Percentiles rank a stretch among this genome's conserved stretches.
Evolutionary conservation across 2,888 invertebrate genomes (phyloP).

Genomic region (Drosophila phalerata): DNA sequence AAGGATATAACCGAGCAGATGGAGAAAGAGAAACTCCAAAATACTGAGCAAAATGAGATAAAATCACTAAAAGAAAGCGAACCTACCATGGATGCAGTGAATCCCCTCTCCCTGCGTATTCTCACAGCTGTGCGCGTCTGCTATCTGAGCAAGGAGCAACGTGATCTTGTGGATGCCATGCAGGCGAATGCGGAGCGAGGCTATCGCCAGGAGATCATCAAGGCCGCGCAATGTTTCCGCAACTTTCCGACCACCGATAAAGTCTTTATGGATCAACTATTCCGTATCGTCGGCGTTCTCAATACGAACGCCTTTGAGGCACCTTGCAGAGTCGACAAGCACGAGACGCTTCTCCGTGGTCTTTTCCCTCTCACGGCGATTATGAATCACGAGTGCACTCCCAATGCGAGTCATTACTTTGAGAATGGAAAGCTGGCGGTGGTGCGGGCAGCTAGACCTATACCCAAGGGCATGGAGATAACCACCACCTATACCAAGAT

Average conservation of each 20-base stretch:
- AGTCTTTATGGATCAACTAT: slow-evolving; percentile 80
- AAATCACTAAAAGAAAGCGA: background rate
- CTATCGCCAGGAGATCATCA: slow-evolving; percentile 83
- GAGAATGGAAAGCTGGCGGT: slow-evolving; percentile 88
- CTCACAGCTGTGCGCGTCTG: slow-evolving; percentile 83
- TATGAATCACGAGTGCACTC: slow-evolving; percentile 90
- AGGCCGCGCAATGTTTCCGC: slow-evolving; percentile 83
- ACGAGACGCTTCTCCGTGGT: slow-evolving; percentile 87
- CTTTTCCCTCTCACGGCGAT: slow-evolving; percentile 90
- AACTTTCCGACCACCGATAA: slow-evolving; percentile 84
- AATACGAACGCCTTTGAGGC: slow-evolving; percentile 86
- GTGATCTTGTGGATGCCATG: slow-evolving; percentile 83
- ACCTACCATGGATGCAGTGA: slow-evolving; percentile 57
- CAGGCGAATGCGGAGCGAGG: slow-evolving; percentile 84
- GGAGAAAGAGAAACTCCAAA: slow-evolving; percentile 4
- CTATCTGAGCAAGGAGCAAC: slow-evolving; percentile 79
- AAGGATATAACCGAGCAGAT: slow-evolving; percentile 82
- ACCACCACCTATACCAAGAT: slow-evolving; percentile 90
- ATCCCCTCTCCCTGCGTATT: slow-evolving; percentile 81
- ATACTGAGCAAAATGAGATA: background rate
- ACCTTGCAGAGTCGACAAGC: slow-evolving; percentile 77
- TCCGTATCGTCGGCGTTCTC: slow-evolving; percentile 83
- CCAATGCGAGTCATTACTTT: slow-evolving; percentile 90
- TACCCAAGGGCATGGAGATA: slow-evolving; percentile 89
- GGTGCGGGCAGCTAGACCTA: slow-evolving; percentile 87